A percentile compares a stretch with the other conserved stretches of the same genome.
Conservation (phyloP, 2,888 invertebrate species). For the Herminia tarsipennalis region DNA sequence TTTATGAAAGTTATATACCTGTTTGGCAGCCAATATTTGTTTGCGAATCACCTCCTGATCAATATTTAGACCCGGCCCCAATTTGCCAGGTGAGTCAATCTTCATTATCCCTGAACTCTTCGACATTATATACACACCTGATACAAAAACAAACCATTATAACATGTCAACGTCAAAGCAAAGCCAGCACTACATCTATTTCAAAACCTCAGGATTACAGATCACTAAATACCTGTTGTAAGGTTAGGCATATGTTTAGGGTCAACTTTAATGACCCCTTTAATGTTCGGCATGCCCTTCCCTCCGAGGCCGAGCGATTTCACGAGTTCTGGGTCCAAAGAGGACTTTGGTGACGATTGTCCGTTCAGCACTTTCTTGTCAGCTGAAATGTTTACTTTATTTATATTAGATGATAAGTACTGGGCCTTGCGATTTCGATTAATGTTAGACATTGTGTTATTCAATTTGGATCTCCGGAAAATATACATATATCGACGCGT, state of each 20-base stretch:
- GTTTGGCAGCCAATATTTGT: conserved; percentile 82
- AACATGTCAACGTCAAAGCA: conserved; percentile 22
- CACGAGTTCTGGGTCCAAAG: conserved; percentile 82
- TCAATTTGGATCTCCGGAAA: too few species aligned
- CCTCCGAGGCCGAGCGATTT: conserved; percentile 81
- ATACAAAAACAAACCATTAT: conserved; percentile 49
- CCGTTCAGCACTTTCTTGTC: conserved; percentile 81
- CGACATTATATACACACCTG: conserved; percentile 91
- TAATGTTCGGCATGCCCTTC: conserved; percentile 85
- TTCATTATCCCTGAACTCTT: conserved; percentile 91
- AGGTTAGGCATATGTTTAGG: conserved; percentile 89
- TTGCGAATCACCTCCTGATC: conserved; percentile 81
- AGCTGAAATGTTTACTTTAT: conserved; percentile 56
- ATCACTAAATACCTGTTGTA: conserved; percentile 69
- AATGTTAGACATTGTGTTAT: not conserved
- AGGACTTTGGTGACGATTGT: conserved; percentile 75
- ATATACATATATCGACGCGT: too few species aligned
- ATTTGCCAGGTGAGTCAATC: conserved; percentile 87
- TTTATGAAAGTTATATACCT: conserved; percentile 52
- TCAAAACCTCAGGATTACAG: conserved; percentile 23
- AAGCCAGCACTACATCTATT: conserved; percentile 38
- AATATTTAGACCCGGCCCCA: conserved; percentile 80
- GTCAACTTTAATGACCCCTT: conserved; percentile 91
- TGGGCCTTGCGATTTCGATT: conserved; percentile 32
- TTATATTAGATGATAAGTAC: conserved; percentile 30